These are phyloP conservation scores for Biston stratarius DNA, from an alignment of 2,888 invertebrate species.

Conservation along the genomic window DNA sequence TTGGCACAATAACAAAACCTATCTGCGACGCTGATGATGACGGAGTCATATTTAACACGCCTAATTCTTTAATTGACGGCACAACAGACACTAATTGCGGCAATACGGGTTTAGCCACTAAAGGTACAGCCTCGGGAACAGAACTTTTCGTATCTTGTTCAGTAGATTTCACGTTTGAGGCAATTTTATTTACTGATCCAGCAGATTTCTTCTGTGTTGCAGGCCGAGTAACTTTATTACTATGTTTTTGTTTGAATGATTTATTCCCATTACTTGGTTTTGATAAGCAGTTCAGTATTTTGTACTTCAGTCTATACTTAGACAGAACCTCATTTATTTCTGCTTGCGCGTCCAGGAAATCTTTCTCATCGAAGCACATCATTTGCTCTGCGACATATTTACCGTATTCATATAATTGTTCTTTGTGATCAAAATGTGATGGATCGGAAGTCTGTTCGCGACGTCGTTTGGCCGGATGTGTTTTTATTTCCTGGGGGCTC, in stretches of 20 bases:
- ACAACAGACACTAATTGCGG: neutral
- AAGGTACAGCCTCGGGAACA: neutral
- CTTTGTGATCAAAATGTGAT: constrained; percentile 1
- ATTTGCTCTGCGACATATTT: constrained; percentile 18
- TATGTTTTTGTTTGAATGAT: neutral
- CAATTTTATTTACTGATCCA: no score
- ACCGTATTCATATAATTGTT: constrained; percentile 14
- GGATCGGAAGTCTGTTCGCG: neutral
- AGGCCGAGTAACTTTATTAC: neutral
- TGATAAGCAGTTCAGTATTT: constrained; percentile 9
- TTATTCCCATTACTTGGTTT: neutral
- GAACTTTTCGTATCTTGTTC: neutral
- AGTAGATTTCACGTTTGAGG: neutral
- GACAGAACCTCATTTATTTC: constrained; percentile 12
- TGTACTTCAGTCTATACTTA: constrained; percentile 11
- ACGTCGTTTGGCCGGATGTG: neutral
- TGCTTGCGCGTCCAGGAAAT: neutral
- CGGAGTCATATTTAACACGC: neutral
- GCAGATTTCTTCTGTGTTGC: neutral
- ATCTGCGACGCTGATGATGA: neutral
- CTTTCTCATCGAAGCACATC: constrained; percentile 5
- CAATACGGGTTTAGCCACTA: neutral
- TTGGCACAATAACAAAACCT: constrained; percentile 2
- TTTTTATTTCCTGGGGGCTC: neutral
- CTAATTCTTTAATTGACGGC: neutral